These are phyloP conservation scores for Chrysogorgia sp. DNA, from an alignment of 92 coral and sea anemone genomes.

Conservation along the genomic window DNA sequence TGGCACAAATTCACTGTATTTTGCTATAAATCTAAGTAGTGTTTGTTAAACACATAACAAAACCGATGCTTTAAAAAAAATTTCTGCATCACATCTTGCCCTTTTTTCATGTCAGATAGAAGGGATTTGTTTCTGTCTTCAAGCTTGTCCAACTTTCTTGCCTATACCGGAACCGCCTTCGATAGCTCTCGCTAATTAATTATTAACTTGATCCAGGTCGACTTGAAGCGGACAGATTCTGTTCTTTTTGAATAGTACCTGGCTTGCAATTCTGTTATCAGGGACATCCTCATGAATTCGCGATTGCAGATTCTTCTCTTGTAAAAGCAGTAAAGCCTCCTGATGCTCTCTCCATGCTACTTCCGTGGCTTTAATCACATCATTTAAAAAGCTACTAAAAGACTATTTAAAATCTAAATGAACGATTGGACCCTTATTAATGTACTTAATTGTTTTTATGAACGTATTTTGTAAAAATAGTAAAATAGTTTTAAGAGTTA, in stretches of 20 bases:
- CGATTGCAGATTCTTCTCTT: neutral
- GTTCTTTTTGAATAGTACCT: constrained; percentile 36
- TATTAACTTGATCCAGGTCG: neutral
- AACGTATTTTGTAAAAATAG: too few species aligned
- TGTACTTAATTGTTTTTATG: too few species aligned
- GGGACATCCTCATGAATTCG: neutral
- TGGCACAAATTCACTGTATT: too few species aligned
- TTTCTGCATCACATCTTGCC: too few species aligned
- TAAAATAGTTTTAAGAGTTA: too few species aligned
- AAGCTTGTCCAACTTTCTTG: neutral
- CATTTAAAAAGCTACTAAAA: too few species aligned
- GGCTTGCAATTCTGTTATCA: constrained; percentile 12
- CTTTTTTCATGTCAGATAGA: too few species aligned
- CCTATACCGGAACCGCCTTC: neutral
- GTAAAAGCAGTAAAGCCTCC: neutral
- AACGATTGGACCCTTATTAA: too few species aligned
- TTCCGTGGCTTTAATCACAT: neutral
- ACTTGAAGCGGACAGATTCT: constrained; percentile 11
- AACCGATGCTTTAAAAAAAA: neutral
- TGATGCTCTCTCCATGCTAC: constrained; percentile 11
- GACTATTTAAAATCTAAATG: too few species aligned
- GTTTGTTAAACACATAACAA: too few species aligned
- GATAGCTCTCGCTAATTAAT: neutral
- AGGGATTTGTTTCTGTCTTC: too few species aligned
- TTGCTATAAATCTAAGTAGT: too few species aligned